Conservation (phyloP, 2,797 vertebrate species). For the Melanotaenia parkinsoni region DNA sequence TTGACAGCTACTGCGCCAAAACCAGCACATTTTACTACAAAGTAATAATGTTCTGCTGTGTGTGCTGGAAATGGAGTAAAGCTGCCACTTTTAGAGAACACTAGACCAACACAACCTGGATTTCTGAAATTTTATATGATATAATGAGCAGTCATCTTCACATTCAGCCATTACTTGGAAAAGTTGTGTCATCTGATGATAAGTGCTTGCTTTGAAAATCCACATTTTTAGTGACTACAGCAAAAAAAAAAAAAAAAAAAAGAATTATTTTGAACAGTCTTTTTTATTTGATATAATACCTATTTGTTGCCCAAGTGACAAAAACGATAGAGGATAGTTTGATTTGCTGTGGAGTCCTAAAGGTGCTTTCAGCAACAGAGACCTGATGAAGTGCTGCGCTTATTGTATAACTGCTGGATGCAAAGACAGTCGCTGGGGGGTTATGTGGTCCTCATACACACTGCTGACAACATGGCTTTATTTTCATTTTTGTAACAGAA, state of each 20-base stretch:
- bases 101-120: conserved; percentile 49
- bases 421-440: conserved; percentile 13
- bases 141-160: conserved; percentile 14
- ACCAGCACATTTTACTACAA: conserved; percentile 48
- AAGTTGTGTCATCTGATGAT: conserved; percentile 7
- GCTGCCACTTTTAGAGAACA: conserved; percentile 28
- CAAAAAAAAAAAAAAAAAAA: background rate
- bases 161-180: conserved; percentile 10
- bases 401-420: conserved; percentile 44
- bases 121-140: conserved; percentile 17
- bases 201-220: conserved; percentile 28
- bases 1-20: conserved; percentile 56
- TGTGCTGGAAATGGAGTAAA: conserved; percentile 33
- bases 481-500: conserved; percentile 38
- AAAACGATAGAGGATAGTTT: conserved; percentile 31
- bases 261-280: conserved; percentile 3
- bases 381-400: conserved; percentile 79
- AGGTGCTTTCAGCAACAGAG: conserved; percentile 61
- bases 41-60: conserved; percentile 42
- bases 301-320: conserved; percentile 52
- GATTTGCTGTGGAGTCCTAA: conserved; percentile 51
- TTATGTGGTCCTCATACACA: conserved; percentile 27
- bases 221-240: conserved; percentile 21
- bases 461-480: conserved; percentile 67
- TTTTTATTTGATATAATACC: conserved; percentile 18